These are phyloP conservation scores for Hafferia zeledoni DNA, from an alignment of 2,797 vertebrate species.

Conservation along the genomic window DNA sequence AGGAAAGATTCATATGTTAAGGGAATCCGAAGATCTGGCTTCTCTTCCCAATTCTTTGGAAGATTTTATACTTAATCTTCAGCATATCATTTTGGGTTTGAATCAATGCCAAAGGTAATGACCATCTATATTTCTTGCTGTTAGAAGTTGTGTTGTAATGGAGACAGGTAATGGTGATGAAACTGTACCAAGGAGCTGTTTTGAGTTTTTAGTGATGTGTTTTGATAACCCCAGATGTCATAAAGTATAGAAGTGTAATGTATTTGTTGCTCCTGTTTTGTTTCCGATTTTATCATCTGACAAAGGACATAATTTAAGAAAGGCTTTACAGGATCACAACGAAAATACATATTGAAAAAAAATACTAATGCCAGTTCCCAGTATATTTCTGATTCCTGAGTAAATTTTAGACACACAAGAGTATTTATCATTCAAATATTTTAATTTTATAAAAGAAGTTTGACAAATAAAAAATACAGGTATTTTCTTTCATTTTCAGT, in stretches of 20 bases:
- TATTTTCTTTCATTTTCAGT: not conserved
- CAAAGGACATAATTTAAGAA: not conserved
- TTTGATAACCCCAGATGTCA: not conserved
- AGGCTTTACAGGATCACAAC: not conserved
- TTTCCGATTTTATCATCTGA: not conserved
- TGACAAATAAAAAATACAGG: not conserved
- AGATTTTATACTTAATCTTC: not conserved
- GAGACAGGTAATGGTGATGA: not conserved
- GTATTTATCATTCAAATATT: not conserved
- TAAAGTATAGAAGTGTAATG: not conserved
- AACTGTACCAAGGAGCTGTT: not conserved
- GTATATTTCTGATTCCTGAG: not conserved
- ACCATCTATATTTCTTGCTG: constrained; percentile 6
- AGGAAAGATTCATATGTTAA: constrained; percentile 28
- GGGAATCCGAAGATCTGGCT: constrained; percentile 37
- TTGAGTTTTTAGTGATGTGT: not conserved
- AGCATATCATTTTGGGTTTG: not conserved
- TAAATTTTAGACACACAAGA: not conserved
- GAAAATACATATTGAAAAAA: not conserved
- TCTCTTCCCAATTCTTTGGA: constrained; percentile 9
- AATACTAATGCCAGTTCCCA: not conserved
- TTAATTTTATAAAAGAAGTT: not conserved
- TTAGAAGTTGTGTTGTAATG: not conserved
- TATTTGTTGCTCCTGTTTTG: not conserved
- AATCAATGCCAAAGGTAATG: not conserved